Evolutionary conservation across 92 coral and sea anemone species (phyloP).

Genomic region (Desmophyllum pertusum): DNA sequence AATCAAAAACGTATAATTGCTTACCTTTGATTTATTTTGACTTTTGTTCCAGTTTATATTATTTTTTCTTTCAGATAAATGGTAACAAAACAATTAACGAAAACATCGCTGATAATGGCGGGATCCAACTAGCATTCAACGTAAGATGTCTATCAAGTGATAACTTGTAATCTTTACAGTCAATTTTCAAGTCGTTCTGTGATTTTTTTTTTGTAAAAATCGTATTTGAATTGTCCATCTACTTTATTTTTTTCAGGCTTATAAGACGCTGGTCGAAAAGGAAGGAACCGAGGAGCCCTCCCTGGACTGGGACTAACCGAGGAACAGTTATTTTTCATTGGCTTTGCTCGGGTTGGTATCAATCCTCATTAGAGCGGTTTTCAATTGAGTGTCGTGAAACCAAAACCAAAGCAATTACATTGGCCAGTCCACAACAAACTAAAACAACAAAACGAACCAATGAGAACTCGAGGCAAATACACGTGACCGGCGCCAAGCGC

Average conservation of each 20-base stretch:
- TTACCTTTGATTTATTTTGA: no score
- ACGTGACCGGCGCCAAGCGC: no score
- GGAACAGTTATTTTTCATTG: conserved; percentile 70
- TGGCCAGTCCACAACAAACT: no score
- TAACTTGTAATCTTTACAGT: background rate
- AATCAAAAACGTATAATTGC: no score
- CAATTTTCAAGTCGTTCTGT: background rate
- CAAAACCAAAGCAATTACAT: no score
- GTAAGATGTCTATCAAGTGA: conserved; percentile 14
- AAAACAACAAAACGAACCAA: no score
- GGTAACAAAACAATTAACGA: conserved; percentile 65
- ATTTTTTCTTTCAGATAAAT: conserved; percentile 48
- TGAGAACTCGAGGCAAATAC: no score
- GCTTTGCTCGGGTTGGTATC: conserved; percentile 64
- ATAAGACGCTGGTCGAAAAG: conserved; percentile 49
- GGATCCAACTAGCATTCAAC: conserved; percentile 61
- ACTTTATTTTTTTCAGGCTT: conserved; percentile 60
- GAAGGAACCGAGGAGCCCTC: conserved; percentile 57
- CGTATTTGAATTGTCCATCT: no score
- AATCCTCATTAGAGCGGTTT: background rate
- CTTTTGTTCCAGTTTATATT: background rate
- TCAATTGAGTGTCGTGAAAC: no score
- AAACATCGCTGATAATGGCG: conserved; percentile 79
- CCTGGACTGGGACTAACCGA: conserved; percentile 73
- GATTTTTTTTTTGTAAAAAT: no score